Evolutionary conservation across 64 coral and sea anemone species (phyloP).

Genomic region (Montipora efflorescens): DNA sequence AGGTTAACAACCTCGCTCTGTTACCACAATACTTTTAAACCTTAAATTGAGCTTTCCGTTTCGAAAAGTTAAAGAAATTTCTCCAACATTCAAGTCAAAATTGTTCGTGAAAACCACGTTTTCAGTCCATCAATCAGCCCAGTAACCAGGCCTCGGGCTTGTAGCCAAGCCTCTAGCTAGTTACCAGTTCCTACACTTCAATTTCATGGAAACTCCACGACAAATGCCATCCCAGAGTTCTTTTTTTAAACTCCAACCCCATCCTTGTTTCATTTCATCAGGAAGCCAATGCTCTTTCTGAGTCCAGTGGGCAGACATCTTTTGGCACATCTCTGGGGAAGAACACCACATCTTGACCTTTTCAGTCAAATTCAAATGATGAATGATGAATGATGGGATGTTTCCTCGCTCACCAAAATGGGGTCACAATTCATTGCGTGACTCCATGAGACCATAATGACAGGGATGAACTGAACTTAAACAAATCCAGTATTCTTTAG

Average conservation of each 20-base stretch:
- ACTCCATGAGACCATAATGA: slow-evolving; percentile 51
- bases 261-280: slow-evolving; percentile 7
- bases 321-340: slow-evolving; percentile 69
- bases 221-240: slow-evolving; percentile 70
- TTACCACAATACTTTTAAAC: too few species aligned
- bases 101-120: too few species aligned
- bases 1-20: too few species aligned
- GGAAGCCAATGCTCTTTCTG: slow-evolving; percentile 71
- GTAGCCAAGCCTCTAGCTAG: too few species aligned
- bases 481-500: slow-evolving; percentile 61
- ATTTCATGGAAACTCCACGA: too few species aligned
- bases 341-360: slow-evolving; percentile 81
- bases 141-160: too few species aligned
- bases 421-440: slow-evolving; percentile 31
- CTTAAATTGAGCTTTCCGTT: too few species aligned
- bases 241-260: slow-evolving; percentile 50
- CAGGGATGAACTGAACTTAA: slow-evolving; percentile 59
- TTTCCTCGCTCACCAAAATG: slow-evolving; percentile 68
- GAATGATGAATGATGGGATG: slow-evolving; percentile 41
- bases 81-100: too few species aligned
- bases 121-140: too few species aligned
- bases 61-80: too few species aligned
- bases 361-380: slow-evolving; percentile 63
- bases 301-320: slow-evolving; percentile 74
- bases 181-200: too few species aligned